Percentiles rank a stretch among this genome's conserved stretches.
Evolutionary conservation across 2,888 invertebrate genomes (phyloP).

Genomic region (Malacosoma neustria): DNA sequence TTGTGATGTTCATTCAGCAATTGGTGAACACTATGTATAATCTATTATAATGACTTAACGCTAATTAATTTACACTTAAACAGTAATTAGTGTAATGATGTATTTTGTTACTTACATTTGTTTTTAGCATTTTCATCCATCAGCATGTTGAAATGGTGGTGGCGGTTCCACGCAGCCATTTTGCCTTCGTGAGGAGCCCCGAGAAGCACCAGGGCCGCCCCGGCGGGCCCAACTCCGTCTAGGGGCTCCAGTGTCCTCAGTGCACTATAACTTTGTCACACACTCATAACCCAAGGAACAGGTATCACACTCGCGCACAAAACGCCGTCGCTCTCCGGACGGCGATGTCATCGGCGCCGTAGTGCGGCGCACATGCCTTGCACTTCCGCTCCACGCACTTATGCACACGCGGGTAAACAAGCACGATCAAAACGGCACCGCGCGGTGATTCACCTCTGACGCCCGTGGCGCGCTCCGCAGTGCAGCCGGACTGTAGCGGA

Average conservation of each 20-base stretch:
- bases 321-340: slow-evolving; percentile 52
- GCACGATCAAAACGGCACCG: slow-evolving; percentile 56
- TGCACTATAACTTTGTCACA: slow-evolving; percentile 69
- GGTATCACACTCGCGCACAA: slow-evolving; percentile 60
- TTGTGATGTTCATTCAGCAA: too few species aligned
- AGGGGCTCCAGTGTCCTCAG: slow-evolving; percentile 78
- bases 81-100: too few species aligned
- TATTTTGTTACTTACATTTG: too few species aligned
- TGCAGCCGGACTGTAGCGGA: slow-evolving; percentile 56
- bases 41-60: too few species aligned
- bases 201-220: slow-evolving; percentile 75
- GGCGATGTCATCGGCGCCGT: slow-evolving; percentile 66
- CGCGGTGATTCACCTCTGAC: slow-evolving; percentile 68
- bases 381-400: slow-evolving; percentile 69
- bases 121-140: slow-evolving; percentile 81
- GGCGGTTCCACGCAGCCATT: slow-evolving; percentile 84
- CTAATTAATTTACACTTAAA: too few species aligned
- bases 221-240: slow-evolving; percentile 77
- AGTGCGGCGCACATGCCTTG: slow-evolving; percentile 64
- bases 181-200: slow-evolving; percentile 77
- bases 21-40: too few species aligned
- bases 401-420: slow-evolving; percentile 71
- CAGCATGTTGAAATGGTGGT: slow-evolving; percentile 81
- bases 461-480: slow-evolving; percentile 57
- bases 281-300: slow-evolving; percentile 70